A percentile compares a stretch with the other conserved stretches of the same genome.
These are phyloP conservation scores for Bubalus kerabau DNA, from an alignment of 2,113 vertebrate species.

Conservation along the genomic window DNA sequence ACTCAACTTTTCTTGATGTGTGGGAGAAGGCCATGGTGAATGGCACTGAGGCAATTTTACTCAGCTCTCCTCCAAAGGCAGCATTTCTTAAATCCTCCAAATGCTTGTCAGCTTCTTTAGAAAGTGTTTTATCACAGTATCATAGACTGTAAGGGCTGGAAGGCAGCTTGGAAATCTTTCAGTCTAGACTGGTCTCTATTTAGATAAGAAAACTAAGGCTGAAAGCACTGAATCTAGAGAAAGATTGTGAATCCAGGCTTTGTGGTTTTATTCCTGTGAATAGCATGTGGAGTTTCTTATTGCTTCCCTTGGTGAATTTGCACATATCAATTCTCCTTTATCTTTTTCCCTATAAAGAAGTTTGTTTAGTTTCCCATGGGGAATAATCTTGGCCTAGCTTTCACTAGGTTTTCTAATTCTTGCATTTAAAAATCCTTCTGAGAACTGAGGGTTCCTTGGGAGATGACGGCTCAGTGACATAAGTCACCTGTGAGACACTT, in stretches of 20 bases:
- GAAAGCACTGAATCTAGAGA: not conserved
- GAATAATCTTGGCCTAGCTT: constrained; percentile 49
- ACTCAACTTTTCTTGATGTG: not conserved
- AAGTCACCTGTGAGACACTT: not conserved
- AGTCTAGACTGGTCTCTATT: not conserved
- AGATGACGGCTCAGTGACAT: not conserved
- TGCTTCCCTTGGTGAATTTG: not conserved
- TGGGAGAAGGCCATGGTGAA: not conserved
- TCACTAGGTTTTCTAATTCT: constrained; percentile 51
- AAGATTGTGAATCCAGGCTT: not conserved
- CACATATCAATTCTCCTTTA: not conserved
- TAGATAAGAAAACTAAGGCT: not conserved
- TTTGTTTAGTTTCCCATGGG: not conserved
- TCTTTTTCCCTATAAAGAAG: not conserved
- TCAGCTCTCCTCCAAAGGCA: not conserved
- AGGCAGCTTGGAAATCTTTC: not conserved
- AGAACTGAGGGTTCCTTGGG: not conserved
- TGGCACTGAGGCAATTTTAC: not conserved
- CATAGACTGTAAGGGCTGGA: not conserved
- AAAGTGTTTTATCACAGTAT: constrained; percentile 41
- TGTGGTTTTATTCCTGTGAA: not conserved
- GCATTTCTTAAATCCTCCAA: not conserved
- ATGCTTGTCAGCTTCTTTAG: not conserved
- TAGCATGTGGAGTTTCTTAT: not conserved
- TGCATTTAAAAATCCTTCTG: constrained; percentile 20